These are phyloP conservation scores for Penaeus indicus DNA, from an alignment of 1,140 invertebrate species.

Conservation along the genomic window DNA sequence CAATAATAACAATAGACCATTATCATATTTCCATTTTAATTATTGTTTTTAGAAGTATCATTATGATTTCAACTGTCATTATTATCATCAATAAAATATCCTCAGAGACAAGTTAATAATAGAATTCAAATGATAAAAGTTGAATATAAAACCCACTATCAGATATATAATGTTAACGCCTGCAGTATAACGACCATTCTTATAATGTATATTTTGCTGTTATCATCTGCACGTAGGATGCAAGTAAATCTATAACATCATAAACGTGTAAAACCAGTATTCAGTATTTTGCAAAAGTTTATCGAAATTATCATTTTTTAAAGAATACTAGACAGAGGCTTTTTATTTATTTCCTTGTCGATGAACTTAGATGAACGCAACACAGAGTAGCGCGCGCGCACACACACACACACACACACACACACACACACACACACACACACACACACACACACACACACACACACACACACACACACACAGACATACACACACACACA, in stretches of 20 bases:
- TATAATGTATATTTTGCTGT: no score
- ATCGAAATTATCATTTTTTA: background rate
- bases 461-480: constrained; percentile 5
- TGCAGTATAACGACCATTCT: no score
- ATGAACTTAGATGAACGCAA: background rate
- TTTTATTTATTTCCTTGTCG: no score
- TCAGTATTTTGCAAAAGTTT: background rate
- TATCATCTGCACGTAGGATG: no score
- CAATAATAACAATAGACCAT: background rate
- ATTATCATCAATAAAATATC: background rate
- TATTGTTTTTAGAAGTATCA: background rate
- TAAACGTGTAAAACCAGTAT: no score
- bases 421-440: constrained; percentile 14
- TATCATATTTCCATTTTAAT: background rate
- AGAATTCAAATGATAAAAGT: no score
- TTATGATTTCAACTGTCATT: background rate
- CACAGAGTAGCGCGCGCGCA: background rate
- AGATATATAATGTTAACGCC: no score
- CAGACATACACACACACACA: background rate
- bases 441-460: constrained; percentile 6
- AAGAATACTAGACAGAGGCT: background rate
- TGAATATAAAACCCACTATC: no score
- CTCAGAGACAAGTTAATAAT: no score
- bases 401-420: background rate
- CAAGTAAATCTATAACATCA: no score